Base-by-base conservation (phyloP, 2,888 invertebrate species). In the Acronicta leporina region DNA sequence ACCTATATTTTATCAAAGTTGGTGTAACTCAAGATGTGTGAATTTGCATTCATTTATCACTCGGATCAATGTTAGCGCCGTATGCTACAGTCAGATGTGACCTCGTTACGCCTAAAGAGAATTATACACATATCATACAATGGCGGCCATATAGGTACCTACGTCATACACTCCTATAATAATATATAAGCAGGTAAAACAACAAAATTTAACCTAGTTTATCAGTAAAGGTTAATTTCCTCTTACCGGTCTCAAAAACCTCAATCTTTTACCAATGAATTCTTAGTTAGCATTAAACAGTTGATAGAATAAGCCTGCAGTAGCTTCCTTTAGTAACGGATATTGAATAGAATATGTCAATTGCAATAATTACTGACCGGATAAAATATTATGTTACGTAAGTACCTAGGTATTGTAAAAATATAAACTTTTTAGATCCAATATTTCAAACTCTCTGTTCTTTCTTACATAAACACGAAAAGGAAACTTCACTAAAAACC, bases 1-100 rank as follows among this genome's bases (percentile, higher is more conserved):
- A 1, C 30, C 10, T 7, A 10, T 33, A 46, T 38, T 65, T 66
- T 49, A 42, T 40, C 15, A 33, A 33, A 11, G 35, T 35, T 7
- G 45, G 30, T 35, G 48, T 52, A 49, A 30, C 40, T 52, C 27
- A 51, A 56, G 43, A 70, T 53, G 68, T 68, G 76, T 53, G 47
- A 72, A 75, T 62, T 75, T 60, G 48, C 55, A 47, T 68, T 35
- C 62, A 68, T 63, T 71, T 78, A 76, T 72, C 78, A 68, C 57
- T 66, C 61, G 61, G 64, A 78, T 71, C 75, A 65, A 59, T 76
- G 76, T 75, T 65, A 68, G 78, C 73, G 67, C 75, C 75, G 63
- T 68, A 60, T 73, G 70, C 44, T 63, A 49, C 51, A 56, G 55
- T 66, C 66, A 71, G 64, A 75, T 70, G 62, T 76, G 79, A 70